These are phyloP conservation scores for Metopolophium dirhodum DNA, from an alignment of 1,140 invertebrate species.

Conservation along the genomic window DNA sequence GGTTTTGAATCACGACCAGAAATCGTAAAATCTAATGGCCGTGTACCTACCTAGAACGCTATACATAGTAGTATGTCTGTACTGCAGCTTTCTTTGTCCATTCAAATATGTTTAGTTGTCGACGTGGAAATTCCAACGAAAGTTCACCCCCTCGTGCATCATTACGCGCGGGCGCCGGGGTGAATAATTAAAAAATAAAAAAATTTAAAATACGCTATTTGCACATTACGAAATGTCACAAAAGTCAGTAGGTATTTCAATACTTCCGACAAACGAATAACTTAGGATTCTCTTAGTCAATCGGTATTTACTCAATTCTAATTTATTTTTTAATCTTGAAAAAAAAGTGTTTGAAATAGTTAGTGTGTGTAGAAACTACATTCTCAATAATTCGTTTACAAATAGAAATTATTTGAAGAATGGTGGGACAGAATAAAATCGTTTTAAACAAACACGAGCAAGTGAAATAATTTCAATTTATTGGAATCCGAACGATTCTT, in stretches of 20 bases:
- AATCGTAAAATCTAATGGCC: conserved; percentile 31
- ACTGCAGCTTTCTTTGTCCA: background rate
- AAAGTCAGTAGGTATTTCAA: background rate
- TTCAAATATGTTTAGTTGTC: background rate
- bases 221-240: background rate
- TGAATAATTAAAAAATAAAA: background rate
- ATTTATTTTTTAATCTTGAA: background rate
- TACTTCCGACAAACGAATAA: background rate
- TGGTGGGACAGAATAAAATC: background rate
- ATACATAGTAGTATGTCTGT: background rate
- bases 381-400: background rate
- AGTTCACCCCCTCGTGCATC: background rate
- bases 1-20: conserved; percentile 43
- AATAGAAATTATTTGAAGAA: background rate
- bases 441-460: background rate
- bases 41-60: background rate
- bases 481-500: background rate
- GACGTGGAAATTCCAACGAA: background rate
- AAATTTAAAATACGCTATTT: background rate
- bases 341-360: background rate
- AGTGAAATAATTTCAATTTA: background rate
- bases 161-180: too few relatives aligned
- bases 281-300: background rate
- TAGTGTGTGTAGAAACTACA: background rate
- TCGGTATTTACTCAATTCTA: background rate